Percentiles rank a stretch among this genome's conserved stretches.
These are phyloP conservation scores for Acanthopagrus latus DNA, from an alignment of 2,797 vertebrate genomes.

Conservation along the genomic window DNA sequence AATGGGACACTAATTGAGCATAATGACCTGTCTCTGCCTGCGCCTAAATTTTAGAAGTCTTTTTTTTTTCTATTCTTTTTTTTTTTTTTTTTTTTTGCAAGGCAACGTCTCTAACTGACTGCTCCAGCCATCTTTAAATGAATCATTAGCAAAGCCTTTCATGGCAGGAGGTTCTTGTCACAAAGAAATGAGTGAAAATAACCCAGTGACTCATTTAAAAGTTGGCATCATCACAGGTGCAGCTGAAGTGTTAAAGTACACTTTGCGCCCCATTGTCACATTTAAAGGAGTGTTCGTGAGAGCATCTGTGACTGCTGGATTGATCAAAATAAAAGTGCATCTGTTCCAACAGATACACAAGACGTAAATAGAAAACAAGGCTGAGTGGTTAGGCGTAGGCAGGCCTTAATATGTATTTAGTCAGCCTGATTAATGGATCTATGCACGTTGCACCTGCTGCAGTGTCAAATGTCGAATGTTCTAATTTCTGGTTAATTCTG, in stretches of 20 bases:
- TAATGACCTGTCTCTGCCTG: slow-evolving; percentile 45
- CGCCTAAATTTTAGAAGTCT: too few relatives aligned
- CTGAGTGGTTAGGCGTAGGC: background rate
- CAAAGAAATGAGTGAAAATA: slow-evolving; percentile 27
- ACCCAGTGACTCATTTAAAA: background rate
- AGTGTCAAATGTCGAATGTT: background rate
- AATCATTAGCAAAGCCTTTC: slow-evolving; percentile 30
- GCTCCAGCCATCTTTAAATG: slow-evolving; percentile 12
- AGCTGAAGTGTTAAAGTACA: background rate
- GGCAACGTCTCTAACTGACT: slow-evolving; percentile 21
- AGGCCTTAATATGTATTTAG: background rate
- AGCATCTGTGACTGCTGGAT: background rate
- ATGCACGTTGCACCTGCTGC: background rate
- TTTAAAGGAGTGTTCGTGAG: background rate
- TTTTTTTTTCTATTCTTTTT: background rate
- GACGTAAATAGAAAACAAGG: background rate
- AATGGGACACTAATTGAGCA: slow-evolving; percentile 41
- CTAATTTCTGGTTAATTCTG: background rate
- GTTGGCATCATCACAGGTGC: background rate
- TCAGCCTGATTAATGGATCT: background rate
- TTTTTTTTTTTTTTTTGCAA: slow-evolving; percentile 8
- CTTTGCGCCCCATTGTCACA: background rate
- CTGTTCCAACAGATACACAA: background rate
- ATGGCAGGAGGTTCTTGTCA: slow-evolving; percentile 6
- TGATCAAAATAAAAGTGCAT: background rate